These are phyloP conservation scores for Adelphocoris suturalis DNA, from an alignment of 2,888 invertebrate genomes.

Conservation along the genomic window DNA sequence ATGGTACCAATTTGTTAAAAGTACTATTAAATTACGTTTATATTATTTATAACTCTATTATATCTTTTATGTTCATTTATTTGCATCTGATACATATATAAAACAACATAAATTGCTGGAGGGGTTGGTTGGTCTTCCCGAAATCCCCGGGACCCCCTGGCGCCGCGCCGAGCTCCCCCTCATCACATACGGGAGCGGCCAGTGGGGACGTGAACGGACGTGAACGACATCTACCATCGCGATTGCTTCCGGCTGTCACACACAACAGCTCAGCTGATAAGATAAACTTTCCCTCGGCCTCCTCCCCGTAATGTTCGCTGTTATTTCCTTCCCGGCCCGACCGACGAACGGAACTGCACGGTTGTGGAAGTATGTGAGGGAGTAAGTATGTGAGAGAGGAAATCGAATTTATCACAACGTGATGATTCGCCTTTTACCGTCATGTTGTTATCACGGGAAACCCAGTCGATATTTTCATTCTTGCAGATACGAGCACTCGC, in stretches of 20 bases:
- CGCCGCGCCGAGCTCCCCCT: constrained; percentile 14
- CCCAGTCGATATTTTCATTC: too few relatives aligned
- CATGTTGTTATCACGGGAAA: too few relatives aligned
- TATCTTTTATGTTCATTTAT: too few relatives aligned
- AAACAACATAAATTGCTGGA: too few relatives aligned
- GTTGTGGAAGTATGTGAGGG: background rate
- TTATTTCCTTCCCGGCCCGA: constrained; percentile 29
- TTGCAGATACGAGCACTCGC: too few relatives aligned
- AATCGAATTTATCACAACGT: too few relatives aligned
- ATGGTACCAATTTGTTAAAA: too few relatives aligned
- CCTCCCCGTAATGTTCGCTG: constrained; percentile 32
- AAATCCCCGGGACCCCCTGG: constrained; percentile 53
- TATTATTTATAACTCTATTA: too few relatives aligned
- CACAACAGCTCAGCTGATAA: constrained; percentile 58
- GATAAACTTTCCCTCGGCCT: constrained; percentile 45
- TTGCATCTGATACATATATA: too few relatives aligned
- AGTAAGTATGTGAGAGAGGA: too few relatives aligned
- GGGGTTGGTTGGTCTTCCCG: background rate
- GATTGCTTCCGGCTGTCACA: constrained; percentile 67
- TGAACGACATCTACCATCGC: constrained; percentile 38
- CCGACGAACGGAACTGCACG: background rate
- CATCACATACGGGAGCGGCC: background rate
- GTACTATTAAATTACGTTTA: too few relatives aligned
- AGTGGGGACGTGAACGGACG: background rate
- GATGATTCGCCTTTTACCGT: too few relatives aligned